Percentiles rank a stretch among this genome's conserved stretches.
Evolutionary conservation across 2,797 vertebrate genomes (phyloP).

Genomic region (Morus bassanus): DNA sequence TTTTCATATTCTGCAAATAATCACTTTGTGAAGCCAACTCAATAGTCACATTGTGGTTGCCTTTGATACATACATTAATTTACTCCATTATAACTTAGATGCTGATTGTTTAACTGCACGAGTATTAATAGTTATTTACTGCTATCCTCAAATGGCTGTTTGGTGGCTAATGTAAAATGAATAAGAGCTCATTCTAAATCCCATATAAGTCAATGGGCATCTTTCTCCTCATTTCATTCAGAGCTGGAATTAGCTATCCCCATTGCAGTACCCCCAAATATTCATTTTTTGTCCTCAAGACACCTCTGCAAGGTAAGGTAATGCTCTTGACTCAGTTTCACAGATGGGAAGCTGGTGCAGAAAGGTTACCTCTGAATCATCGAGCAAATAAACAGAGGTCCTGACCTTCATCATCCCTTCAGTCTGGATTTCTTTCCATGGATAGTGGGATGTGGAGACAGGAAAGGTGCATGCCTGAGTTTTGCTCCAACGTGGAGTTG

Average conservation of each 20-base stretch:
- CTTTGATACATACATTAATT: constrained; percentile 42
- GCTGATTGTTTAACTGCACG: constrained; percentile 12
- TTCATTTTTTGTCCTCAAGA: constrained; percentile 43
- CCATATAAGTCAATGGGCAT: constrained; percentile 44
- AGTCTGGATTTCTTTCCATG: neutral
- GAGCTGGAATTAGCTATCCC: constrained; percentile 46
- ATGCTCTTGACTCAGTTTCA: neutral
- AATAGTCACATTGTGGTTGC: neutral
- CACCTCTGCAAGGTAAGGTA: constrained; percentile 8
- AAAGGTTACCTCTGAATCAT: neutral
- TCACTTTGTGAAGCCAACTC: neutral
- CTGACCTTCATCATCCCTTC: neutral
- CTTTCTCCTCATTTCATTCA: constrained; percentile 13
- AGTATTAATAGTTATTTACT: constrained; percentile 19
- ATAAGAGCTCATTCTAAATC: constrained; percentile 40
- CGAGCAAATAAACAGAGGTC: neutral
- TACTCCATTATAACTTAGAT: neutral
- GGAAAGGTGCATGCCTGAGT: neutral
- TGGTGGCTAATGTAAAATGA: neutral
- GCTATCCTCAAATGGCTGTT: constrained; percentile 53
- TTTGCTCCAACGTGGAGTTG: neutral
- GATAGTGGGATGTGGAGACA: neutral
- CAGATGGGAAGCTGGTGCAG: neutral
- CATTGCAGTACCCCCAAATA: neutral
- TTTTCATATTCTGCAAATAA: neutral